Percentiles rank a stretch among this genome's conserved stretches.
phyloP scores from a whole-genome alignment of 2,113 vertebrate genomes.

The Tychaedon coryphoeus region DNA sequence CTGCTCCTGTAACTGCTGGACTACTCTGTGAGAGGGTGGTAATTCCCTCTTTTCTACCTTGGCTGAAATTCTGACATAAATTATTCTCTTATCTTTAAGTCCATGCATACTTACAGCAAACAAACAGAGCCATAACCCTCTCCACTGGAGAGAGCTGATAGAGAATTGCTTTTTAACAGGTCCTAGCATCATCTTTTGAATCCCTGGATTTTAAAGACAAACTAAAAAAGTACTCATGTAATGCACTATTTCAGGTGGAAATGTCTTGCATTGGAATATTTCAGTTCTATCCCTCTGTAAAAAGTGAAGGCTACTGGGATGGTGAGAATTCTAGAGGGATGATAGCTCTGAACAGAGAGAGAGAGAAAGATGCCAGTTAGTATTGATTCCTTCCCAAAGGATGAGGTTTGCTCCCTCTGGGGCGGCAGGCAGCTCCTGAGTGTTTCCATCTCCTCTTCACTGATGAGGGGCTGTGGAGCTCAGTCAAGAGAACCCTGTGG shows the following conservation, averaged over 20 bases:
- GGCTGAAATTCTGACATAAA: slow-evolving; percentile 36
- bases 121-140: background rate
- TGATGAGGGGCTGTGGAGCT: background rate
- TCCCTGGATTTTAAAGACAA: slow-evolving; percentile 14
- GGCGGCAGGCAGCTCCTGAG: background rate
- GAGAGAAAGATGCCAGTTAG: background rate
- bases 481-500: background rate
- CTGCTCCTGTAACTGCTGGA: background rate
- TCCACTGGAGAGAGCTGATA: slow-evolving; percentile 32
- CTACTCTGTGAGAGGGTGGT: background rate
- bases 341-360: background rate
- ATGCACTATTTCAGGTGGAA: background rate
- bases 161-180: background rate
- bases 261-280: background rate
- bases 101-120: slow-evolving; percentile 5
- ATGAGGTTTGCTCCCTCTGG: background rate
- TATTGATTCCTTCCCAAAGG: background rate
- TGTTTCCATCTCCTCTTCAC: background rate
- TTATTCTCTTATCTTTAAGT: slow-evolving; percentile 48
- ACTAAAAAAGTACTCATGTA: background rate
- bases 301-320: background rate
- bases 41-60: slow-evolving; percentile 22
- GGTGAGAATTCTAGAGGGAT: background rate
- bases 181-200: background rate
- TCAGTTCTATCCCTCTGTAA: background rate